Evolutionary conservation across 2,888 invertebrate genomes (phyloP), one percentile per base, ranked within the genome.

Genomic region (Pollenia griseotomentosa): DNA sequence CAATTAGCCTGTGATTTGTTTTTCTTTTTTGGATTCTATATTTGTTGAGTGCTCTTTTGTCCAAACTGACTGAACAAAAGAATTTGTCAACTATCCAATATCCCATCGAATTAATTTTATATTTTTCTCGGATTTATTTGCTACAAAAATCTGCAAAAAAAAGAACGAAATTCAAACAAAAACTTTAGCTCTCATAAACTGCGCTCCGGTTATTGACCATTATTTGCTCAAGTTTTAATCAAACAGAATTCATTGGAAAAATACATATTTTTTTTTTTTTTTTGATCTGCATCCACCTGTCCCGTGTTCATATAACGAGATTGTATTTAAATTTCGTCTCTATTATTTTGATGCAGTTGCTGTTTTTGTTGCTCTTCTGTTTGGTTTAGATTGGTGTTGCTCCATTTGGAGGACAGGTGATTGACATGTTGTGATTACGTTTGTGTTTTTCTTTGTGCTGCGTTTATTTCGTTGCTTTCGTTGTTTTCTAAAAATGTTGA

Each of bases 181-280:
- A 70, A 23, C 40, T 11, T 7, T 12, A 61, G 23, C 73, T 75
- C 57, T 78, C 61, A 42, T 51, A 83, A 86, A 65, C 53, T 65
- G 12, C 59, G 70, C 53, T 65, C 19, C 65, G 66, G 81, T 77
- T 81, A 79, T 86, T 79, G 79, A 79, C 75, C 75, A 71, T 71
- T 80, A 73, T 85, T 80, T 81, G 71, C 65, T 40, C 71, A 74
- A 63, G 55, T 86, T 83, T 77, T 73, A 83, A 80, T 80, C 77
- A 84, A 87, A 84, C 42, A 63, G 77, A 77, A 77, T 83, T 81
- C 86, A 84, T 78, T 77, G 83, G 79, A 83, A 86, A 83, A 33
- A 33, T 33, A 33, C 33, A 33, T 33, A 33, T 4, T 33, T 33
- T 33, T 19, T 19, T 19, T n/a, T 33, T 71, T 83, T 66, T 53